phyloP scores from a whole-genome alignment of 2,888 invertebrate species.

The Portevinia maculata region DNA sequence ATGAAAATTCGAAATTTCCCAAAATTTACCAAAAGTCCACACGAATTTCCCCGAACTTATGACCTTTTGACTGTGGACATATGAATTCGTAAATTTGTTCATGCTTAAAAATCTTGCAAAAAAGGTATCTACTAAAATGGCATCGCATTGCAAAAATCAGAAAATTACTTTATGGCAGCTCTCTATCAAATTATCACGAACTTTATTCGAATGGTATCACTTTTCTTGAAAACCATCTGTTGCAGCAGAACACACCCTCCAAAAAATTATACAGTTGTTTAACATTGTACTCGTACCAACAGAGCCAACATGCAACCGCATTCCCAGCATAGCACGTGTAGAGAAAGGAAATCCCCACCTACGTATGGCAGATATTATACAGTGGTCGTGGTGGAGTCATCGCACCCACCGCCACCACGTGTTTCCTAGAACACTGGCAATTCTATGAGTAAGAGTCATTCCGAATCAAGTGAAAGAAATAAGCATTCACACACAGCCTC shows the following conservation, averaged over 20 bases:
- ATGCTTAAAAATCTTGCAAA: too few relatives aligned
- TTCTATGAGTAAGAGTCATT: not conserved
- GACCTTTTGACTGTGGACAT: too few relatives aligned
- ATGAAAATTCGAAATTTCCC: too few relatives aligned
- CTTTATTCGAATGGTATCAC: slow-evolving; percentile 9
- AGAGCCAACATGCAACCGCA: slow-evolving; percentile 50
- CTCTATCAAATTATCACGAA: not conserved
- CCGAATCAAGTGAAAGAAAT: not conserved
- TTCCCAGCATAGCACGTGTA: slow-evolving; percentile 26
- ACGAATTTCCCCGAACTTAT: too few relatives aligned
- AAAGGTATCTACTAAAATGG: too few relatives aligned
- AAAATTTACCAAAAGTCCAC: too few relatives aligned
- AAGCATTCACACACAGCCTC: too few relatives aligned
- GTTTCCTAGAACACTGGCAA: not conserved
- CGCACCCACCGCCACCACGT: slow-evolving; percentile 3
- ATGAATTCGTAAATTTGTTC: too few relatives aligned
- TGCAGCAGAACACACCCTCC: slow-evolving; percentile 35
- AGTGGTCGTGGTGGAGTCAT: too few relatives aligned
- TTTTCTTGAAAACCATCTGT: slow-evolving; percentile 28
- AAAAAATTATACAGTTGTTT: not conserved
- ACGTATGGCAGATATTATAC: too few relatives aligned
- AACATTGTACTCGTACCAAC: slow-evolving; percentile 35
- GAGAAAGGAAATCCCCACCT: not conserved
- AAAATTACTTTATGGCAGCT: not conserved
- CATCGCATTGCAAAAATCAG: not conserved